Base-by-base conservation (phyloP, 1,140 invertebrate species). In the Mya arenaria region DNA sequence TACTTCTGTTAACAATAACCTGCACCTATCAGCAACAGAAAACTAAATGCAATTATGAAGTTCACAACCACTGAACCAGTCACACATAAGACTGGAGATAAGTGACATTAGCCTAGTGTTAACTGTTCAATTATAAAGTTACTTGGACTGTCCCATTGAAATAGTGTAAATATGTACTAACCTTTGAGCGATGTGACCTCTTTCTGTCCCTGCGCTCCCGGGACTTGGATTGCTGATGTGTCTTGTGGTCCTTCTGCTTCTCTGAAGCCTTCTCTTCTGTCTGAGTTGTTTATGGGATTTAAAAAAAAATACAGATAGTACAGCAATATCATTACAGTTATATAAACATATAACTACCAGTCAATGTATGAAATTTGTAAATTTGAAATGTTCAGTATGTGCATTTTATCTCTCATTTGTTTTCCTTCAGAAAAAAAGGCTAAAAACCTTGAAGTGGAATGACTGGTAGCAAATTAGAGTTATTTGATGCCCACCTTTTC, bases 171-270 rank as follows among this genome's bases (percentile, higher is more conserved):
- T 48, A 10, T 13, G 44, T 48, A 48, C 44, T 48, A 48, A 75
- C 73, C 73, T 62, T 75, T 63, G 73, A 75, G 28, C 55, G 25
- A 39, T 75, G 73, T 63, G 73, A 75, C 41, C 73, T 63, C 44
- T 75, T 75, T 23, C 73, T 41, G 36, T 75, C 60, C 39, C 41
- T 75, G 28, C 73, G 41, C 30, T 63, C 39, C 23, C 41, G 62
- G 1, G 39, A 56, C 34, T 62, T 58, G 6, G 58, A 63, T 41
- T 25, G n/a, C 41, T 23, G 65, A 34, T 28, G 37, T 68, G 19
- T 10, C 13, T 44, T 68, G 39, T 25, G 39, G 37, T 10, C 15
- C 30, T 37, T 34, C 36, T 37, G 34, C 4, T 23, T 68, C 48
- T 2, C 1, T 41, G 28, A 23, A 15, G 39, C 65, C 30, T 1